Conservation (phyloP, 1,140 invertebrate genomes). For the Drosophila prosaltans region DNA sequence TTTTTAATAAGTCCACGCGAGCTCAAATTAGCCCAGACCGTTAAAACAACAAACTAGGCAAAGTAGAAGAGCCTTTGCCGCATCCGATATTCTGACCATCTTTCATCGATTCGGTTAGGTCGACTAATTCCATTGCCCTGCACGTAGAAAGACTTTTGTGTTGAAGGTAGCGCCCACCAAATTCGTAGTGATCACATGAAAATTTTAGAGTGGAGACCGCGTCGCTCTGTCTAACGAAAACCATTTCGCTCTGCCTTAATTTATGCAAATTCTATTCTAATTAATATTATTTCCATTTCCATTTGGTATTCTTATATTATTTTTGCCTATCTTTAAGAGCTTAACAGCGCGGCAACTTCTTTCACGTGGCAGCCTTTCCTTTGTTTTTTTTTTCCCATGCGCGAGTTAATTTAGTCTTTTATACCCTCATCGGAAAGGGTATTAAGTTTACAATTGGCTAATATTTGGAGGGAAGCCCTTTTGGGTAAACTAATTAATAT, state of each 20-base stretch:
- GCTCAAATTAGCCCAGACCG: conserved; percentile 54
- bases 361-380: conserved; percentile 60
- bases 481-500: too few relatives aligned
- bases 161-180: background rate
- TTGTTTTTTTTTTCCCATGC: conserved; percentile 47
- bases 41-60: conserved; percentile 37
- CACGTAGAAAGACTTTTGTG: background rate
- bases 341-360: conserved; percentile 56
- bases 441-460: background rate
- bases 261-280: conserved; percentile 79
- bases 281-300: conserved; percentile 69
- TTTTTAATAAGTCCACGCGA: conserved; percentile 50
- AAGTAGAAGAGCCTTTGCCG: conserved; percentile 27
- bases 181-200: background rate
- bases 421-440: conserved; percentile 33
- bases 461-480: background rate
- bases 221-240: conserved; percentile 77
- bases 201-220: conserved; percentile 31
- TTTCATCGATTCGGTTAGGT: background rate
- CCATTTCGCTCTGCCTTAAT: conserved; percentile 57
- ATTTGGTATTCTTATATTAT: conserved; percentile 39
- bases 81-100: background rate
- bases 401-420: conserved; percentile 62
- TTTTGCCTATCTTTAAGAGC: conserved; percentile 19
- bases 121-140: background rate